phyloP scores from a whole-genome alignment of 2,888 invertebrate species.

The Ischnus inquisitorius region DNA sequence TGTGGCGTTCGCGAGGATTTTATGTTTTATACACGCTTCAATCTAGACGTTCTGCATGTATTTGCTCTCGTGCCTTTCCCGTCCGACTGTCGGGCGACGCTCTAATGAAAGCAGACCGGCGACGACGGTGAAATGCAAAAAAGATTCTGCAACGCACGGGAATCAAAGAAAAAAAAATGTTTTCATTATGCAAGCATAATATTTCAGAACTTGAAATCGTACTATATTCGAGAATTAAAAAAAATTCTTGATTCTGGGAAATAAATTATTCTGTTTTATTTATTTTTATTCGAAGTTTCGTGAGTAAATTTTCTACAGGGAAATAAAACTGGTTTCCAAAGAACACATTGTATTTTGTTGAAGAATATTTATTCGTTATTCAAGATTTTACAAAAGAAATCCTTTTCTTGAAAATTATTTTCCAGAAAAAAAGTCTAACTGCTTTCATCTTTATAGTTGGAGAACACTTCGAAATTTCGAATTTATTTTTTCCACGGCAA shows the following conservation, averaged over 20 bases:
- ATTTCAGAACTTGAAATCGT: too few species aligned
- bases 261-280: too few species aligned
- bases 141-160: background rate
- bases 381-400: background rate
- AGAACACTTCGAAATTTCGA: background rate
- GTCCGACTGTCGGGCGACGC: conserved; percentile 1
- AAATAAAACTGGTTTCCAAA: too few species aligned
- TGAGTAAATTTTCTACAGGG: too few species aligned
- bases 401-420: background rate
- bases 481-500: background rate
- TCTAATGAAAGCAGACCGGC: conserved; percentile 39
- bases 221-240: too few species aligned
- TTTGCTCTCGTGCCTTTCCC: conserved; percentile 34
- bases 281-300: too few species aligned
- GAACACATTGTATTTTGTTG: too few species aligned
- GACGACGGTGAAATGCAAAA: background rate
- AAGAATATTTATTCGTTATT: background rate
- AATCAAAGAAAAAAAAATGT: background rate
- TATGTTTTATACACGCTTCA: conserved; percentile 42
- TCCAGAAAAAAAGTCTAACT: too few species aligned
- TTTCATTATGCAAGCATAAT: background rate
- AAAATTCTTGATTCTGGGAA: too few species aligned
- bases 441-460: too few species aligned
- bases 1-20: conserved; percentile 36
- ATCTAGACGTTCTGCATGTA: conserved; percentile 48